Percentiles rank a stretch among this genome's conserved stretches.
Evolutionary conservation across 2,888 invertebrate genomes (phyloP).

Genomic region (Drosophila cyrtoloma): DNA sequence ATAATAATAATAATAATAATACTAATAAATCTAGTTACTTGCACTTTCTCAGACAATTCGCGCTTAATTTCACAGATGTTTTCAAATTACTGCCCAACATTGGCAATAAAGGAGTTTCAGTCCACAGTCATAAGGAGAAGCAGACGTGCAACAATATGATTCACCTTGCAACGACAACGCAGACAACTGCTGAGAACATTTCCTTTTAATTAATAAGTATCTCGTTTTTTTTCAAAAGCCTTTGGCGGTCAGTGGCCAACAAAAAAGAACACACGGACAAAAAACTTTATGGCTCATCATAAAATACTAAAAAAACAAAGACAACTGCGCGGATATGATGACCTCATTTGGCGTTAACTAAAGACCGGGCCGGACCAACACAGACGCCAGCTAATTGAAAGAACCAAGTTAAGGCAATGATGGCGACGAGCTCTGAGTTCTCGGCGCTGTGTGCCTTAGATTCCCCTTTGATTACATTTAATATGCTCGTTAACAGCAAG

Average conservation of each 20-base stretch:
- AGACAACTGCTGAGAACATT: slow-evolving; percentile 34
- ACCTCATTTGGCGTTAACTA: slow-evolving; percentile 64
- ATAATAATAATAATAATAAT: not conserved
- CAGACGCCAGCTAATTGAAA: slow-evolving; percentile 44
- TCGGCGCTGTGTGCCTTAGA: not conserved
- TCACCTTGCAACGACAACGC: slow-evolving; percentile 20
- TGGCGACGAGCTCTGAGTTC: not conserved
- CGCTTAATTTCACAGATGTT: not conserved
- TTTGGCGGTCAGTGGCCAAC: slow-evolving; percentile 39
- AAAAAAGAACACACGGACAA: slow-evolving; percentile 20
- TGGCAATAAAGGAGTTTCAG: slow-evolving; percentile 4
- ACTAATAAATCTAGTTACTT: not conserved
- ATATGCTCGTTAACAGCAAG: slow-evolving; percentile 51
- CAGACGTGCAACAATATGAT: slow-evolving; percentile 1
- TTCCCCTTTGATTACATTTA: slow-evolving; percentile 40
- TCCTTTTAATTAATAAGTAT: slow-evolving; percentile 69
- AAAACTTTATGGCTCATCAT: slow-evolving; percentile 60
- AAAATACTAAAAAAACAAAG: slow-evolving; percentile 42
- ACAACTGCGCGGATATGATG: slow-evolving; percentile 68
- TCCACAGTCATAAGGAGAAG: not conserved
- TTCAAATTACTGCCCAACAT: not conserved
- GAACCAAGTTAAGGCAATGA: slow-evolving; percentile 38
- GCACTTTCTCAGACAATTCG: not conserved
- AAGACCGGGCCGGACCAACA: slow-evolving; percentile 34
- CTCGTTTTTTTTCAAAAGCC: slow-evolving; percentile 22